phyloP scores from a whole-genome alignment of 2,113 vertebrate species.

The Ceuthmochares aereus region DNA sequence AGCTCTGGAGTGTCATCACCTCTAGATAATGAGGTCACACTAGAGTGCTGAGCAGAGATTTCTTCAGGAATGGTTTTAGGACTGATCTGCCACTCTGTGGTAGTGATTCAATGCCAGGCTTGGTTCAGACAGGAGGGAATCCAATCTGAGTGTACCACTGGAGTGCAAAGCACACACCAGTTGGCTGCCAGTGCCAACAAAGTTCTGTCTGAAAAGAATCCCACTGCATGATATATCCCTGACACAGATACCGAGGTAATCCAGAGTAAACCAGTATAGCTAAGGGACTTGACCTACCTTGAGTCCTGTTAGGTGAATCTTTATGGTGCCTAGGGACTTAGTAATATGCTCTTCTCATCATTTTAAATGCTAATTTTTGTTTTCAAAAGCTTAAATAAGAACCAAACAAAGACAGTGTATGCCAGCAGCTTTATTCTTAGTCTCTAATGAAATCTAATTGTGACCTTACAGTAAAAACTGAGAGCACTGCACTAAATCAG shows the following conservation, averaged over 20 bases:
- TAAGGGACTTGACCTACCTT: neutral
- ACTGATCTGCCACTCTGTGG: neutral
- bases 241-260: neutral
- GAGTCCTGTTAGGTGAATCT: neutral
- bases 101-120: neutral
- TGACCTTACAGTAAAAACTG: neutral
- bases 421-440: neutral
- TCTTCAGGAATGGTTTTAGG: neutral
- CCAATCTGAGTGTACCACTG: neutral
- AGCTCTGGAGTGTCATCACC: neutral
- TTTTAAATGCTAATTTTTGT: constrained; percentile 5
- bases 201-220: neutral
- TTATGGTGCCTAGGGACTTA: neutral
- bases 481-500: neutral
- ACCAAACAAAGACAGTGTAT: neutral
- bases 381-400: neutral
- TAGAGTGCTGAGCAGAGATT: neutral
- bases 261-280: neutral
- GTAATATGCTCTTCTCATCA: neutral
- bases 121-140: neutral
- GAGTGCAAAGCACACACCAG: neutral
- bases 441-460: neutral
- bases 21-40: fast-evolving
- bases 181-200: neutral
- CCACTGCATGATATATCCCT: neutral